These are phyloP conservation scores for Serripes groenlandicus DNA, from an alignment of 2,888 invertebrate species.

Conservation along the genomic window DNA sequence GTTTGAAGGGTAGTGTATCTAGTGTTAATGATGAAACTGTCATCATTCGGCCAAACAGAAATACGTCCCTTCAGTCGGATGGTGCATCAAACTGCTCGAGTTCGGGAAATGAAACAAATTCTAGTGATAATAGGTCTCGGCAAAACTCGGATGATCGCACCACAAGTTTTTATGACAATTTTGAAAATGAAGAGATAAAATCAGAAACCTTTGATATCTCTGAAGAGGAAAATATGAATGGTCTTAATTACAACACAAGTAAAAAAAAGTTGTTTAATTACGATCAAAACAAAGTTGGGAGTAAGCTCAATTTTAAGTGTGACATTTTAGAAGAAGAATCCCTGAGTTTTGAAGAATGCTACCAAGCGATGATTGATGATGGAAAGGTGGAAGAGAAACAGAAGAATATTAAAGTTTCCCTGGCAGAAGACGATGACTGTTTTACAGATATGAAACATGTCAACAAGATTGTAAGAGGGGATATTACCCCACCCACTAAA, in stretches of 20 bases:
- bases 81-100: background rate
- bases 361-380: background rate
- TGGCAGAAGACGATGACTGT: background rate
- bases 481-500: constrained; percentile 67
- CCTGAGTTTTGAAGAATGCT: constrained; percentile 17
- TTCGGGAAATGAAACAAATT: constrained; percentile 13
- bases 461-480: constrained; percentile 46
- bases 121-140: background rate
- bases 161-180: constrained; percentile 12
- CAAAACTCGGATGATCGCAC: background rate
- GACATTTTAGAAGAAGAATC: constrained; percentile 15
- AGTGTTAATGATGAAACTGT: constrained; percentile 47
- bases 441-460: constrained; percentile 26
- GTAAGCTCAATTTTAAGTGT: constrained; percentile 22
- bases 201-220: constrained; percentile 8
- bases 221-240: constrained; percentile 16
- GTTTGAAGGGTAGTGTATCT: background rate
- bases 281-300: constrained; percentile 54
- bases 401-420: constrained; percentile 14
- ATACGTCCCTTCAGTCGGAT: constrained; percentile 15
- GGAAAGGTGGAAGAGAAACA: background rate
- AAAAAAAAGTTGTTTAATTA: constrained; percentile 52
- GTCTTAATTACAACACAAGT: constrained; percentile 46
- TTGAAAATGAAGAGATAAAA: background rate
- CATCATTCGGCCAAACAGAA: constrained; percentile 21